Conservation (phyloP, 2,888 invertebrate genomes). For the Caenorhabditis sp. region DNA sequence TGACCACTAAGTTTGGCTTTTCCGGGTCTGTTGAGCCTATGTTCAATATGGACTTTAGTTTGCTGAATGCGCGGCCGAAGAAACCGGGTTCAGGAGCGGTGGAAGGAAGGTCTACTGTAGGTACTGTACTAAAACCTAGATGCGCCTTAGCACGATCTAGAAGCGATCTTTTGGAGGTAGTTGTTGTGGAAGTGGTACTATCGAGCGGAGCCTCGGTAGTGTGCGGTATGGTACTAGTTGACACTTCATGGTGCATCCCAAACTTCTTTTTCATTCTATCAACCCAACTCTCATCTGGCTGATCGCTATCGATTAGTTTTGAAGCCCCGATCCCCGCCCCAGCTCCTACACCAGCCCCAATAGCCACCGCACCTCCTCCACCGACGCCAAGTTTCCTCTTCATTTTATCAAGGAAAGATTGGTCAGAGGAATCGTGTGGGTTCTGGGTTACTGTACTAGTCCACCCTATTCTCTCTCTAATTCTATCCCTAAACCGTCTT, state of each 20-base stretch:
- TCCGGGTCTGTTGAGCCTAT: slow-evolving; percentile 40
- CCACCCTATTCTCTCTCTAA: slow-evolving; percentile 20
- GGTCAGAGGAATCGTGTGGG: not conserved
- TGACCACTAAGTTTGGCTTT: slow-evolving; percentile 36
- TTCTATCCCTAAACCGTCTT: slow-evolving; percentile 18
- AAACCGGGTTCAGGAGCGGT: slow-evolving; percentile 26
- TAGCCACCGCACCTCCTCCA: no score
- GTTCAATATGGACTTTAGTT: slow-evolving; percentile 37
- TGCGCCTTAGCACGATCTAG: not conserved
- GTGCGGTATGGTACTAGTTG: not conserved
- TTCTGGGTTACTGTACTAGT: not conserved
- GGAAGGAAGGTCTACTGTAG: not conserved
- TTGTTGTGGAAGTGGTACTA: slow-evolving; percentile 6
- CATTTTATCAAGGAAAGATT: no score
- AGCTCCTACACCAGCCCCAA: not conserved
- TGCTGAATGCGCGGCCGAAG: slow-evolving; percentile 28
- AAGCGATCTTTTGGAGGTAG: not conserved
- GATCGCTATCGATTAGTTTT: not conserved
- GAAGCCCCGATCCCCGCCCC: not conserved
- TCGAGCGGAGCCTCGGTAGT: not conserved
- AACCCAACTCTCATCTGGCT: not conserved
- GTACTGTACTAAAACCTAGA: not conserved
- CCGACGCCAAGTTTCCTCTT: not conserved
- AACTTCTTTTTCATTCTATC: not conserved
- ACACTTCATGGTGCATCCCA: slow-evolving; percentile 10